Base-by-base conservation (phyloP, 1,140 invertebrate genomes). In the Holotrichia oblita region DNA sequence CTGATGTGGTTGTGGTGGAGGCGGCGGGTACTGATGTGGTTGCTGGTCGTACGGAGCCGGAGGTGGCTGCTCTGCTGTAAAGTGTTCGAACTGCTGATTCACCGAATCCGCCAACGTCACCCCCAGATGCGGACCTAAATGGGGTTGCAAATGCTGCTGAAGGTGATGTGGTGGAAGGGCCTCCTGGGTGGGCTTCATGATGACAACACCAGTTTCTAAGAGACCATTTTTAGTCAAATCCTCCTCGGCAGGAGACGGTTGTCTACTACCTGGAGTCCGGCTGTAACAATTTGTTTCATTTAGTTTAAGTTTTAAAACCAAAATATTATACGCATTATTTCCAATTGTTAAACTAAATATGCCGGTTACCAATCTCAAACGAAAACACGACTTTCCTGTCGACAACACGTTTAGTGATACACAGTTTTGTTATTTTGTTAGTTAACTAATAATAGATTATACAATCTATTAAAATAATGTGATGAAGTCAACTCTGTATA, bases 211-310 rank as follows among this genome's bases (percentile, higher is more conserved):
- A 8, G 87, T 88, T 69, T 90, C 82, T 40, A 89, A 83, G 24
- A 89, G 87, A 40, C 89, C 89, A n/a, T 89, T 88, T 84, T 92
- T 92, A 77, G 90, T 91, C 59, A 92, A 88, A 80, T 95, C 94
- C 83, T 97, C 96, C 85, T 96, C 95, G 9, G 94, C 94, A 3
- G 96, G 96, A 8, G 96, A 97, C 22, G 95, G 95, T 85, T 97
- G 96, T 83, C 95, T 91, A 82, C 96, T 97, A n/a, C 95, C 94
- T 6, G 93, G 94, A 79, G 94, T 95, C 78, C 95, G 93, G 85
- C 94, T 95, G 87, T 10, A 91, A 89, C 78, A 79, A 79, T 41
- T 42, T 20, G 3, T 2, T 69, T 9, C 7, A 10, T 1, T 48
- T 48, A 48, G n/a, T 34, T 34, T 34, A 34, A 34, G 27, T 34